Conservation (phyloP, 2,113 vertebrate species). For the Chascanopsetta lugubris region DNA sequence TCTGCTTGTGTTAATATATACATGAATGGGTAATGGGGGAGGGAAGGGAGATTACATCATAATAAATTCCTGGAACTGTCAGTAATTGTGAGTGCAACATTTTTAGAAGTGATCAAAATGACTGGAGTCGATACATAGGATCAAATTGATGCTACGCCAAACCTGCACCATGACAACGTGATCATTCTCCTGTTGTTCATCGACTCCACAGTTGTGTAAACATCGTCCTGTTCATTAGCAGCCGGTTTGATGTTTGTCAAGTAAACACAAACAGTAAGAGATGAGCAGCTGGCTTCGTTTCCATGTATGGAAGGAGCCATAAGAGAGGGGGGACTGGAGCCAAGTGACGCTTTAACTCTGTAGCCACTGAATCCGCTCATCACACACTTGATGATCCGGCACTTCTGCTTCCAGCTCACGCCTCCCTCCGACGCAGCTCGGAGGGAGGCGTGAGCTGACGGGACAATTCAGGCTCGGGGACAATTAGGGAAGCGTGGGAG, state of each 20-base stretch:
- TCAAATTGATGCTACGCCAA: too few species aligned
- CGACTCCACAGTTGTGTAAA: background rate
- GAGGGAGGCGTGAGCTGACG: conserved; percentile 64
- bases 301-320: too few species aligned
- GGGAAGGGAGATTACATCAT: too few species aligned
- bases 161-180: background rate
- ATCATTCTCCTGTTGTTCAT: background rate
- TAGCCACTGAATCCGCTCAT: background rate
- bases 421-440: conserved; percentile 26
- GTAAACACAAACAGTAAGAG: background rate
- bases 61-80: too few species aligned
- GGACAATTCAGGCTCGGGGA: conserved; percentile 51
- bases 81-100: too few species aligned
- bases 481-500: conserved; percentile 68
- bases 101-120: too few species aligned
- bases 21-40: too few species aligned
- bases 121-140: background rate
- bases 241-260: background rate
- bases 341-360: background rate
- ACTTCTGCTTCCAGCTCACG: conserved; percentile 36
- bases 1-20: too few species aligned
- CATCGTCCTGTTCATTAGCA: background rate
- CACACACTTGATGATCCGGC: background rate
- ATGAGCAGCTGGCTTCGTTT: background rate
- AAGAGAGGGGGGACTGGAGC: background rate